These are phyloP conservation scores for Nasonovia ribisnigri DNA, from an alignment of 2,888 invertebrate species.

Conservation along the genomic window DNA sequence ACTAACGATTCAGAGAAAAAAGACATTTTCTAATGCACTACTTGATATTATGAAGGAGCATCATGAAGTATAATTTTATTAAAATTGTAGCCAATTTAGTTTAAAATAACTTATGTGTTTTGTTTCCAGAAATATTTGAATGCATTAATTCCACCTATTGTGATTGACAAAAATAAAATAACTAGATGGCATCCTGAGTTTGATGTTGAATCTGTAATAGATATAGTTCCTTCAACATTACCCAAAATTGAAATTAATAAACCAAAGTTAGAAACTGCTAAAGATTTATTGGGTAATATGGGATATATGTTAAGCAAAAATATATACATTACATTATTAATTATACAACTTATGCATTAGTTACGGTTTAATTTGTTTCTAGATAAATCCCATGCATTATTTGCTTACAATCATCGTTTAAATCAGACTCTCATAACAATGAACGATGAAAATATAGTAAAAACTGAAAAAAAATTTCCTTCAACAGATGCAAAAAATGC, in stretches of 20 bases:
- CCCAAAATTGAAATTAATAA: constrained; percentile 80
- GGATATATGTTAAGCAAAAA: background rate
- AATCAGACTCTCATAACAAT: constrained; percentile 79
- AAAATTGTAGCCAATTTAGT: constrained; percentile 25
- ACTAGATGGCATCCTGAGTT: constrained; percentile 95
- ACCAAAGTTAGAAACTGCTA: constrained; percentile 77
- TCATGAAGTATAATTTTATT: constrained; percentile 66
- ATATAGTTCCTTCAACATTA: constrained; percentile 79
- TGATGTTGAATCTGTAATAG: constrained; percentile 84
- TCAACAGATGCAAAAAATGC: constrained; percentile 69
- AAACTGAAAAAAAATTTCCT: constrained; percentile 39
- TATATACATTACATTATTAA: background rate
- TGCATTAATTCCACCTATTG: constrained; percentile 81
- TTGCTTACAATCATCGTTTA: constrained; percentile 84
- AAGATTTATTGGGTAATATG: constrained; percentile 78
- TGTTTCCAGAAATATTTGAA: constrained; percentile 76
- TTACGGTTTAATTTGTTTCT: background rate
- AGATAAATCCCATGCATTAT: constrained; percentile 81
- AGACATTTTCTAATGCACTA: constrained; percentile 52
- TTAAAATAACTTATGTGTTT: constrained; percentile 22
- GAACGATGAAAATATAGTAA: constrained; percentile 62
- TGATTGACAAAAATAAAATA: constrained; percentile 80
- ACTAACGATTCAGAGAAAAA: constrained; percentile 56
- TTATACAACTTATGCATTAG: background rate
- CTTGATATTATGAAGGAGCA: constrained; percentile 65